phyloP scores from a whole-genome alignment of 1,140 invertebrate genomes.

The Anastrepha ludens region DNA sequence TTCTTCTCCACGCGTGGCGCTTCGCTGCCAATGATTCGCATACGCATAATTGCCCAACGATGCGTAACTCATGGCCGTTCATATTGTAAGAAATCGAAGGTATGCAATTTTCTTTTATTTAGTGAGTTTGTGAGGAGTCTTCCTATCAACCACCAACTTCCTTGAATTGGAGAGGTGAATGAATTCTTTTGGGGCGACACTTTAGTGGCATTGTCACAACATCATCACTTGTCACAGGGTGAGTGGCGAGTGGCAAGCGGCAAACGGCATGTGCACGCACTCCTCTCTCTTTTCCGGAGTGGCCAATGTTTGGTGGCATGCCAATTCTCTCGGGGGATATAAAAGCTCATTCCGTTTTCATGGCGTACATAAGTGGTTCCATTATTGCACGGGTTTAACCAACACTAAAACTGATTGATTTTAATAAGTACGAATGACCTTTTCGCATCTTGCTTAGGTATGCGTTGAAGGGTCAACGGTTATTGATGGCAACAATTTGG shows the following conservation, averaged over 20 bases:
- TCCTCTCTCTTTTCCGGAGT: neutral
- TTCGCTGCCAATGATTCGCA: constrained; percentile 34
- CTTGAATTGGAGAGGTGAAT: neutral
- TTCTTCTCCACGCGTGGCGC: neutral
- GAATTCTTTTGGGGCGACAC: constrained; percentile 60
- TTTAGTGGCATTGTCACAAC: constrained; percentile 59
- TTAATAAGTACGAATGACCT: constrained; percentile 61
- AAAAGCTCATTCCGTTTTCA: constrained; percentile 63
- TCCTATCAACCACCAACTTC: neutral
- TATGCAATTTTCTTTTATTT: neutral
- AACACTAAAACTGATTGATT: constrained; percentile 73
- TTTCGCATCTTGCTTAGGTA: neutral
- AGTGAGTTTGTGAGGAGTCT: neutral
- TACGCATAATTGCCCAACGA: constrained; percentile 66
- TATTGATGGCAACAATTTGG: neutral
- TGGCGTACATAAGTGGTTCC: constrained; percentile 67
- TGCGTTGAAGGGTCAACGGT: neutral
- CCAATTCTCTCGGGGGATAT: constrained; percentile 71
- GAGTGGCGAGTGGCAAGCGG: neutral
- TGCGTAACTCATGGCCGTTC: constrained; percentile 72
- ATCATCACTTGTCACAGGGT: neutral
- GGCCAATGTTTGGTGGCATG: constrained; percentile 53
- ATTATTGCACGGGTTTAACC: constrained; percentile 70
- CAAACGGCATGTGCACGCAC: constrained; percentile 58
- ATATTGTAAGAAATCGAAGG: constrained; percentile 55